phyloP scores from a whole-genome alignment of 1,140 invertebrate genomes.

The Ladona fulva region DNA sequence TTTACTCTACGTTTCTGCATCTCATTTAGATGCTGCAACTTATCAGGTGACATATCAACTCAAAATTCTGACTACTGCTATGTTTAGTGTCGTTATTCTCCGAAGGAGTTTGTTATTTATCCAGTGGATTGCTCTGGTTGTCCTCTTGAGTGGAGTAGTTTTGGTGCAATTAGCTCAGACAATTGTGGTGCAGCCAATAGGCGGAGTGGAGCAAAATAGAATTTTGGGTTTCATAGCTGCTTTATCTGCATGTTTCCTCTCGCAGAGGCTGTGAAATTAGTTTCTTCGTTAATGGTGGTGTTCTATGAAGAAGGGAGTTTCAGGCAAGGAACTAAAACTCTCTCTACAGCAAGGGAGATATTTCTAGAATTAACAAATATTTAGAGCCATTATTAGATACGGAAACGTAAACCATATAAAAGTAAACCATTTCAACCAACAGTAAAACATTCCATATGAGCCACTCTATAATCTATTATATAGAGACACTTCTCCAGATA shows the following conservation, averaged over 20 bases:
- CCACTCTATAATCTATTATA: no score
- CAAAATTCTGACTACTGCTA: constrained; percentile 95
- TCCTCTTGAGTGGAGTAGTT: constrained; percentile 82
- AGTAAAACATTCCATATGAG: no score
- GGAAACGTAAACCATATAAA: no score
- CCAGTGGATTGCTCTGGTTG: constrained; percentile 82
- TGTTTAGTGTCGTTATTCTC: constrained; percentile 91
- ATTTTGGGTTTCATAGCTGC: constrained; percentile 82
- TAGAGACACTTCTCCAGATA: no score
- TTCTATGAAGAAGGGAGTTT: constrained; percentile 59
- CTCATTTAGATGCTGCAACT: constrained; percentile 97
- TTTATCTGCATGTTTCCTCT: constrained; percentile 82
- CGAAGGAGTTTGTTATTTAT: constrained; percentile 60
- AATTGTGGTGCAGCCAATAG: constrained; percentile 33
- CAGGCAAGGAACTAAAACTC: constrained; percentile 27
- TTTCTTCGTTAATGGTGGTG: constrained; percentile 73
- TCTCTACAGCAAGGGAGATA: no score
- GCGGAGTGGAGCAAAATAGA: constrained; percentile 56
- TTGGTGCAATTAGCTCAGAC: constrained; percentile 67
- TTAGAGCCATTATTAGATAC: no score
- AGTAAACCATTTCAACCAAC: no score
- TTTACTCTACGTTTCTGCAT: constrained; percentile 90
- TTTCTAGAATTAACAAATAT: no score
- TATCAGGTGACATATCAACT: constrained; percentile 99
- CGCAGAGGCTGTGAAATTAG: constrained; percentile 90